Evolutionary conservation across 2,113 vertebrate species (phyloP).

Genomic region (Sceloporus undulatus): DNA sequence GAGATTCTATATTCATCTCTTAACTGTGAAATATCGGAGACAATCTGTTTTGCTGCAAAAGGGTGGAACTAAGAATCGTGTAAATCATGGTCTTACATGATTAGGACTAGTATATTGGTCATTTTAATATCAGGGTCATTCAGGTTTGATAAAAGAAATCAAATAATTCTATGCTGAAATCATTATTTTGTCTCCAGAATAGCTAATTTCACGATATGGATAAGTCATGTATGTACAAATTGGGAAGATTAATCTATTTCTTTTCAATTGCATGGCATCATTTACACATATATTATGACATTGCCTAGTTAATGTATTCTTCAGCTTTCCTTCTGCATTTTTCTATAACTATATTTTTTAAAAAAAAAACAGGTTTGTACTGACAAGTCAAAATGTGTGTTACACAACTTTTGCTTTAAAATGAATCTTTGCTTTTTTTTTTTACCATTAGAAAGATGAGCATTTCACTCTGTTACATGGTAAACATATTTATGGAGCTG

Average conservation of each 20-base stretch:
- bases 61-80: background rate
- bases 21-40: background rate
- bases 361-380: no score
- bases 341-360: background rate
- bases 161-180: background rate
- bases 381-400: no score
- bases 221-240: slow-evolving; percentile 7
- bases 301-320: background rate
- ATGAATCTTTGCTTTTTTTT: no score
- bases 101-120: no score
- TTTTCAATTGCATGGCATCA: slow-evolving; percentile 15
- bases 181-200: slow-evolving; percentile 8
- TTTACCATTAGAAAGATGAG: no score
- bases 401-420: no score
- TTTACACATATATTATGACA: slow-evolving; percentile 28
- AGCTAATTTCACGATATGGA: background rate
- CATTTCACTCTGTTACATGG: no score
- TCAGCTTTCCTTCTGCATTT: slow-evolving; percentile 10
- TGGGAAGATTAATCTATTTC: slow-evolving; percentile 17
- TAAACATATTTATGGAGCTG: no score
- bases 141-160: background rate
- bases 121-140: background rate
- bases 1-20: background rate
- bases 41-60: background rate
- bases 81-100: background rate